Base-by-base conservation (phyloP, 2,888 invertebrate species). In the Palloptera scutellata region DNA sequence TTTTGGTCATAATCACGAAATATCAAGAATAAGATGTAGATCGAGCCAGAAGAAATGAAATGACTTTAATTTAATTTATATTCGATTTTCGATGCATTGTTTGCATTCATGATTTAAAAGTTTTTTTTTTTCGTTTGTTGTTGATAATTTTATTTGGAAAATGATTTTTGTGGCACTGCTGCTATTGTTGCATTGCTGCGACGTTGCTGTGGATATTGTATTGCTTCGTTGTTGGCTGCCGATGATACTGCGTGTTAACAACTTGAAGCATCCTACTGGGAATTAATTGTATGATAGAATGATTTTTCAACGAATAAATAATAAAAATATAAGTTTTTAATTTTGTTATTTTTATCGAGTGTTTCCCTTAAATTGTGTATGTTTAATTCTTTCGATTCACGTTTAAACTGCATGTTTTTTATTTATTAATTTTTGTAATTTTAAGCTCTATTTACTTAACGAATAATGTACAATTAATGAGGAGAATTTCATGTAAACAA, bases 1-100 rank as follows among this genome's bases (percentile, higher is more conserved):
- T 30, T 30, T 30, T 30, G 30, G 30, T 30, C 30, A 30, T 30
- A 30, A 30, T 30, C 30, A 30, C 6, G 30, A 30, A 61, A 20
- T 75, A 75, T 75, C 72, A 73, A 74, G 76, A 81, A 80, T 81
- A 81, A 79, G 79, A 77, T 81, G 81, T 79, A 72, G 72, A 69
- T 71, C 67, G 61, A 19, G 58, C 53, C 19, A 55, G 15, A 45
- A 53, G 12, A 30, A 60, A 20, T 43, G 61, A 61, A 62, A 64
- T 64, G 68, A 61, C 66, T 64, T 57, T 64, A 68, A 68, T 68
- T 70, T 68, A 68, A 70, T 66, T 70, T 68, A 64, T 64, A 55
- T 15, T 60, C 30, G 30, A 30, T 30, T 30, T 30, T 30, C 6
- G 30, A 4, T 30, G 30, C 30, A 30, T 30, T 30, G 30, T 30